These are phyloP conservation scores for Agrochola macilenta DNA, from an alignment of 2,888 invertebrate species.

Conservation along the genomic window DNA sequence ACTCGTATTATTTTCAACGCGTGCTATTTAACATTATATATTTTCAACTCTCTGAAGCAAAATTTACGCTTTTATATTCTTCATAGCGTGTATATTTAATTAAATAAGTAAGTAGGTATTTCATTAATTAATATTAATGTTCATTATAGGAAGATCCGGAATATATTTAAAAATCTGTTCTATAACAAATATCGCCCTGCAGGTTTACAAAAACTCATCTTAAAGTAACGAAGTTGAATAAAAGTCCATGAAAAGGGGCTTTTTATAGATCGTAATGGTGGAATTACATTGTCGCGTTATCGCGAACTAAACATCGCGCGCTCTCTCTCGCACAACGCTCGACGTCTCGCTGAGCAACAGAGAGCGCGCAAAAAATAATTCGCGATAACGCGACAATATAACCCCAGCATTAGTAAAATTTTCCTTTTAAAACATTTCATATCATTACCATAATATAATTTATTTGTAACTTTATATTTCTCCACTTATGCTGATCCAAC, in stretches of 20 bases:
- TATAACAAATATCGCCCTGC: neutral
- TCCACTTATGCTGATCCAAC: neutral
- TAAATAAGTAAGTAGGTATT: slow-evolving; percentile 5
- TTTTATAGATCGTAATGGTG: neutral
- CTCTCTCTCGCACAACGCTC: too few relatives aligned
- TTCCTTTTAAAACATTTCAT: neutral
- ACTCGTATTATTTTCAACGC: slow-evolving; percentile 2
- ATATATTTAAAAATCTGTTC: neutral
- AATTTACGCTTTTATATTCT: slow-evolving; percentile 25
- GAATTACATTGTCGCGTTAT: too few relatives aligned
- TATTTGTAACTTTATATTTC: neutral
- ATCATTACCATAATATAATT: too few relatives aligned
- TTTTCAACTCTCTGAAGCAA: slow-evolving; percentile 5
- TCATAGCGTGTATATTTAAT: slow-evolving; percentile 18
- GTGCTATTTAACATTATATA: slow-evolving; percentile 15
- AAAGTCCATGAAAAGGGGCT: neutral
- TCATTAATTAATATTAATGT: slow-evolving; percentile 5
- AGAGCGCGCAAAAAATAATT: too few relatives aligned
- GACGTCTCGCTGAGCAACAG: too few relatives aligned
- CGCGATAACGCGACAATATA: too few relatives aligned
- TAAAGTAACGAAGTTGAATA: neutral
- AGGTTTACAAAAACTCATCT: neutral
- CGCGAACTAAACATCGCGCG: too few relatives aligned
- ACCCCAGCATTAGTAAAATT: neutral
- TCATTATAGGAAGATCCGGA: neutral